phyloP scores from a whole-genome alignment of 2,113 vertebrate genomes.

The Poeciliopsis retropinna region DNA sequence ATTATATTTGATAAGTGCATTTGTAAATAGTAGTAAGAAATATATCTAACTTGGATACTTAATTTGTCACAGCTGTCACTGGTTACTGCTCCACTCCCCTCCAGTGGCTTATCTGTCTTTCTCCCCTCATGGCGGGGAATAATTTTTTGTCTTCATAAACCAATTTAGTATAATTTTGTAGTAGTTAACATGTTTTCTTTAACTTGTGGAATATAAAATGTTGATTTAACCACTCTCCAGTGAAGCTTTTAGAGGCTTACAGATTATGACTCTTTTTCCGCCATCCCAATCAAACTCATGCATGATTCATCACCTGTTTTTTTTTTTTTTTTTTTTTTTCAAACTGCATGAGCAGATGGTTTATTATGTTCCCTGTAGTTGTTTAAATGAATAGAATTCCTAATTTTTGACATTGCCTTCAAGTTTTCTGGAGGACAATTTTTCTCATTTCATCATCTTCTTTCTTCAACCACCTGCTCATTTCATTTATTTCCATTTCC shows the following conservation, averaged over 20 bases:
- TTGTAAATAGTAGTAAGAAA: background rate
- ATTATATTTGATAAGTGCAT: background rate
- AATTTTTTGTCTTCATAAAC: slow-evolving; percentile 12
- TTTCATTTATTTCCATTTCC: slow-evolving; percentile 21
- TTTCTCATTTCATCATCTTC: slow-evolving; percentile 21
- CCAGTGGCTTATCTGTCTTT: background rate
- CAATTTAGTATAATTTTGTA: background rate
- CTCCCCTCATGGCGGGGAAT: slow-evolving; percentile 2
- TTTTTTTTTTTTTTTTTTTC: background rate
- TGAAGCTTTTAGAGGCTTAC: slow-evolving; percentile 9
- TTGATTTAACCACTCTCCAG: slow-evolving; percentile 4
- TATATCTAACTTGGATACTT: background rate
- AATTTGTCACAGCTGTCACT: background rate
- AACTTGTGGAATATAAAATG: too few species aligned
- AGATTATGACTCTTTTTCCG: slow-evolving; percentile 2
- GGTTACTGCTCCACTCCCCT: background rate
- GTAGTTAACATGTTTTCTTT: slow-evolving; percentile 1
- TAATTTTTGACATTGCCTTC: slow-evolving; percentile 22
- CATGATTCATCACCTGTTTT: slow-evolving; percentile 13
- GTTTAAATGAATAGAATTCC: background rate
- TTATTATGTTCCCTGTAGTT: slow-evolving; percentile 41
- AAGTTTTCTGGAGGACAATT: slow-evolving; percentile 15
- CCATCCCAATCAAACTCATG: slow-evolving; percentile 15
- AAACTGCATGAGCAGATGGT: slow-evolving; percentile 24
- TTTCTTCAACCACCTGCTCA: slow-evolving; percentile 50